These are phyloP conservation scores for Pocillopora verrucosa DNA, from an alignment of 64 coral and sea anemone genomes.

Conservation along the genomic window DNA sequence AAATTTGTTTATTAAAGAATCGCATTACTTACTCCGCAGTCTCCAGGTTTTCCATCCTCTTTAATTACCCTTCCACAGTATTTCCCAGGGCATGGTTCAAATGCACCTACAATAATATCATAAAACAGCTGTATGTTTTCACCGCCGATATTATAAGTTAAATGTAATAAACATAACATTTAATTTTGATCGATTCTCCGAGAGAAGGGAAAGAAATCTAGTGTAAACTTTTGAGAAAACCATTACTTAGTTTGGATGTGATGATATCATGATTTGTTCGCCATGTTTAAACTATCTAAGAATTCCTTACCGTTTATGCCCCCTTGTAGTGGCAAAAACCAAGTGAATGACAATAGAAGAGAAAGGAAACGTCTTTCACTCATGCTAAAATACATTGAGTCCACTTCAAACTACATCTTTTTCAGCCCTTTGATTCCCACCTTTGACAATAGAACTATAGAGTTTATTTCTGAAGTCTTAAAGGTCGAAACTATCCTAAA, in stretches of 20 bases:
- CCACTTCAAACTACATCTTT: not conserved
- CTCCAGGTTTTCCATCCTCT: slow-evolving; percentile 12
- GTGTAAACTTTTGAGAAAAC: no score
- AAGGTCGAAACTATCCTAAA: not conserved
- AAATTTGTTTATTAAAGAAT: not conserved
- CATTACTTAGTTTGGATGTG: no score
- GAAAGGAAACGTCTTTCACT: not conserved
- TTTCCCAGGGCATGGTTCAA: slow-evolving; percentile 39
- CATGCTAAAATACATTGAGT: not conserved
- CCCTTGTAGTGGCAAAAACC: not conserved
- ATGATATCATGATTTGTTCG: no score
- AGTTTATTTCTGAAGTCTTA: not conserved
- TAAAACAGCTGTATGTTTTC: no score
- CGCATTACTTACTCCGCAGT: slow-evolving; percentile 62
- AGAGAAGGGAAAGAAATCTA: no score
- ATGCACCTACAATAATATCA: slow-evolving; percentile 12
- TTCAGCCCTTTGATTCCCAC: not conserved
- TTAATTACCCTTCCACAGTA: slow-evolving; percentile 69
- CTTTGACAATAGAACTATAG: not conserved
- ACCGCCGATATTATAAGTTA: no score
- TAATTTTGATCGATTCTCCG: no score
- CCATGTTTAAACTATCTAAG: no score
- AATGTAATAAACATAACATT: no score
- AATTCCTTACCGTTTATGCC: not conserved
- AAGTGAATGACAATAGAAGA: not conserved